phyloP scores from a whole-genome alignment of 2,888 invertebrate genomes.

The Erebia epiphron region DNA sequence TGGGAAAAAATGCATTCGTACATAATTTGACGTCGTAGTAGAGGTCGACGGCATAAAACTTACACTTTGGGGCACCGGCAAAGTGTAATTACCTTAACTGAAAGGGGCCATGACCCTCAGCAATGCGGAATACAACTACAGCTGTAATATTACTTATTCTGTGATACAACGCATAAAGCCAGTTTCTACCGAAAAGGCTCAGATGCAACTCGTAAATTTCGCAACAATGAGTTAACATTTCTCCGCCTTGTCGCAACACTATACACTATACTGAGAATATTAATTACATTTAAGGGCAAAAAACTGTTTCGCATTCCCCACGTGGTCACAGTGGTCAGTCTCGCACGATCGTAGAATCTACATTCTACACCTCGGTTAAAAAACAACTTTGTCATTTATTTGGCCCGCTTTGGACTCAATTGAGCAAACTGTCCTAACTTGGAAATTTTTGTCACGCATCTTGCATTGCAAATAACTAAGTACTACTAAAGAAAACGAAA shows the following conservation, averaged over 20 bases:
- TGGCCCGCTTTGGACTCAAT: slow-evolving; percentile 42
- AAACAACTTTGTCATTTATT: slow-evolving; percentile 38
- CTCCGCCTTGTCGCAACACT: slow-evolving; percentile 43
- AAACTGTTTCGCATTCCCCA: slow-evolving; percentile 47
- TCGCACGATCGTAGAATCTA: slow-evolving; percentile 46
- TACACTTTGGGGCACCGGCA: no score
- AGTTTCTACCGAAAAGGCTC: neutral
- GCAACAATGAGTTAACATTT: slow-evolving; percentile 40
- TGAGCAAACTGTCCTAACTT: slow-evolving; percentile 39
- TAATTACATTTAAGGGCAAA: slow-evolving; percentile 48
- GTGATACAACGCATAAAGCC: neutral
- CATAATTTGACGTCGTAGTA: no score
- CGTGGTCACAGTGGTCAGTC: slow-evolving; percentile 32
- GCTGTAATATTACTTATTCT: no score
- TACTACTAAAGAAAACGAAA: no score
- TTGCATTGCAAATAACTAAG: no score
- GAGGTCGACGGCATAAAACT: no score
- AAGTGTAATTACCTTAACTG: no score
- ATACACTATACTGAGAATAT: slow-evolving; percentile 45
- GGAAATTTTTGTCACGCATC: slow-evolving; percentile 36
- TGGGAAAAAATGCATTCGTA: no score
- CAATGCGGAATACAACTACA: no score
- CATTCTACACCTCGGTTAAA: slow-evolving; percentile 43
- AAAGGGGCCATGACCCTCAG: no score
- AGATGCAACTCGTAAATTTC: neutral